phyloP scores from a whole-genome alignment of 2,888 invertebrate genomes.

The Adela reaumurella region DNA sequence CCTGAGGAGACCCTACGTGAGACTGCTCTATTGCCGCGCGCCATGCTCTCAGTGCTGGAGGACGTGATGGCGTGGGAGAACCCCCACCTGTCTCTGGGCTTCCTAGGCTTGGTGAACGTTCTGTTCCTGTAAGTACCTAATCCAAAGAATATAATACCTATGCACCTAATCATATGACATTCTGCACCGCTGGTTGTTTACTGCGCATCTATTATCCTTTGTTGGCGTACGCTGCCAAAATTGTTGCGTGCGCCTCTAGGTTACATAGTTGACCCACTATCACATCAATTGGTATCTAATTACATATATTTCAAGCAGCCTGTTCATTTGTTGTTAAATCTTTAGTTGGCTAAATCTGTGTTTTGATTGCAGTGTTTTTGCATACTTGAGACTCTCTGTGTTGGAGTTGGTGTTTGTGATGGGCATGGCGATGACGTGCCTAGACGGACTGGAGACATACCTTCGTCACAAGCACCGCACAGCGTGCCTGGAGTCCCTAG shows the following conservation, averaged over 20 bases:
- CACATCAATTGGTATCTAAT: no score
- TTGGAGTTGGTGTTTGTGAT: neutral
- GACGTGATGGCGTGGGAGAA: slow-evolving; percentile 10
- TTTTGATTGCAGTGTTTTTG: neutral
- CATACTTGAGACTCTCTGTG: neutral
- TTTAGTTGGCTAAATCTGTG: no score
- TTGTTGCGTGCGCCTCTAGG: no score
- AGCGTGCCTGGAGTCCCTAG: neutral
- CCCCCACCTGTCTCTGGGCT: slow-evolving; percentile 5
- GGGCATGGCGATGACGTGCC: neutral
- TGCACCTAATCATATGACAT: neutral
- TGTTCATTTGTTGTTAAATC: no score
- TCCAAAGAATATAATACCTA: no score
- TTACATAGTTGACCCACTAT: no score
- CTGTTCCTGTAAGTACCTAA: slow-evolving; percentile 8
- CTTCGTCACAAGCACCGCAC: neutral
- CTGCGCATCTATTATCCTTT: neutral
- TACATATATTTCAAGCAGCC: no score
- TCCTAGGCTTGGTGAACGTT: slow-evolving; percentile 7
- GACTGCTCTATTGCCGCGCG: slow-evolving; percentile 6
- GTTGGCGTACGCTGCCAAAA: neutral
- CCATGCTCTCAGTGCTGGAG: slow-evolving; percentile 8
- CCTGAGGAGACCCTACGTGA: neutral
- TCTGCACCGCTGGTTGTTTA: neutral
- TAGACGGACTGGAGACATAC: neutral